Evolutionary conservation across 2,888 invertebrate species (phyloP), one percentile per base, ranked within the genome.

Genomic region (Brenthis daphne): DNA sequence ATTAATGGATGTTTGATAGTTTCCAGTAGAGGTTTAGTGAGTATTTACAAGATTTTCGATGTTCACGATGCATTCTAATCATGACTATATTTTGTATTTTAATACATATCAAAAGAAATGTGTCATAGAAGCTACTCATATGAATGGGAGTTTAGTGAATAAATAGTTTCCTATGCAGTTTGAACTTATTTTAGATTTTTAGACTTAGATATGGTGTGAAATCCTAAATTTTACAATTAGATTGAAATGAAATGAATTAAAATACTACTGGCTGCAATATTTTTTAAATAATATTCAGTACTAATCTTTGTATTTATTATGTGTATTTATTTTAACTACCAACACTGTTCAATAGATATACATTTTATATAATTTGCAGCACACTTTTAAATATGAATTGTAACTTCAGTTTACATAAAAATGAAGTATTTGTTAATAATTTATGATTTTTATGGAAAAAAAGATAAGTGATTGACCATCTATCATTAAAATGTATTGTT

Each of bases 51-150:
- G 29, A 57, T 64, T 64, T 37, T 60, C 29, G 33, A 29, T 20
- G 50, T 58, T 65, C 54, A 24, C 53, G 51, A 64, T 20, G 57
- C 65, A 47, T 63, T 64, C 51, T 63, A 64, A 68, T 70, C 64
- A 57, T 67, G 67, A 68, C 66, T 68, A 67, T 72, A 72, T 76
- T 73, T 75, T 74, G 72, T 77, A 77, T 76, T 75, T 74, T 77
- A 73, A 77, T 75, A 78, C 78, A 78, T 77, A 78, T 77, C 78
- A 78, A 73, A 43, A 61, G 69, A 68, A 64, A 64, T 64, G 55
- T 74, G 55, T 67, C 61, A 67, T 61, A 66, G 16, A 61, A 56
- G 37, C 61, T 69, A 65, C 67, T 54, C 53, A 69, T 65, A 55
- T 64, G 61, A 55, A 64, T 70, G 68, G 68, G 65, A 58, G 57